phyloP scores from a whole-genome alignment of 2,797 vertebrate species.

The Pseudochaenichthys georgianus region DNA sequence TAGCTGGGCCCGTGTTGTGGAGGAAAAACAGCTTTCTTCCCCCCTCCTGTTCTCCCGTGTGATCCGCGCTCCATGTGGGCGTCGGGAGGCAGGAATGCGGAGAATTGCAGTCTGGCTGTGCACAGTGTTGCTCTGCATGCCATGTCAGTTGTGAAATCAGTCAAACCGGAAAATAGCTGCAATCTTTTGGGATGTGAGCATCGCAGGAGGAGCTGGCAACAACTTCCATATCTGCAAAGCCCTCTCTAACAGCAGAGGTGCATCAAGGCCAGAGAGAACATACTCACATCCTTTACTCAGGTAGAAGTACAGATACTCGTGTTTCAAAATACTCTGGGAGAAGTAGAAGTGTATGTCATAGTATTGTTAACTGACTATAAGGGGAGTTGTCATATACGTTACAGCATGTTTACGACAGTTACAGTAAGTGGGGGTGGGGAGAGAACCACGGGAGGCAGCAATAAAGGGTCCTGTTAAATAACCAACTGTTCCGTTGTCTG shows the following conservation, averaged over 20 bases:
- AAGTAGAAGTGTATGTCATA: too few relatives aligned
- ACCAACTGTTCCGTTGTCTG: too few relatives aligned
- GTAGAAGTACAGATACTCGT: too few relatives aligned
- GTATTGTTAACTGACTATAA: too few relatives aligned
- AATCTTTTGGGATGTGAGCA: slow-evolving; percentile 48
- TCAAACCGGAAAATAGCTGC: slow-evolving; percentile 64
- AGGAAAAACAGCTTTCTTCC: slow-evolving; percentile 3
- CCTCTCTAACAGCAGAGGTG: not conserved
- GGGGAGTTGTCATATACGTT: too few relatives aligned
- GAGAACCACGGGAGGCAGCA: too few relatives aligned
- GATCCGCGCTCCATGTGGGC: slow-evolving; percentile 44
- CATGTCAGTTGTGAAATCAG: slow-evolving; percentile 63
- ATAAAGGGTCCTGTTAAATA: too few relatives aligned
- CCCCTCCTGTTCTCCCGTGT: slow-evolving; percentile 29
- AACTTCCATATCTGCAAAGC: slow-evolving; percentile 45
- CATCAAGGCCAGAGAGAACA: too few relatives aligned
- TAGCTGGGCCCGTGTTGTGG: slow-evolving; percentile 20
- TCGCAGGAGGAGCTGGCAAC: slow-evolving; percentile 50
- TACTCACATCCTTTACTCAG: too few relatives aligned
- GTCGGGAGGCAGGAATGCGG: slow-evolving; percentile 40
- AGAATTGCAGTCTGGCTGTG: slow-evolving; percentile 54
- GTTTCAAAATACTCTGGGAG: too few relatives aligned
- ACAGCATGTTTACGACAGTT: too few relatives aligned
- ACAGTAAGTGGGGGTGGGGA: too few relatives aligned
- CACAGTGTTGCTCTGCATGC: slow-evolving; percentile 52